Conservation (phyloP, 2,888 invertebrate genomes). For the Papilio demoleus region DNA sequence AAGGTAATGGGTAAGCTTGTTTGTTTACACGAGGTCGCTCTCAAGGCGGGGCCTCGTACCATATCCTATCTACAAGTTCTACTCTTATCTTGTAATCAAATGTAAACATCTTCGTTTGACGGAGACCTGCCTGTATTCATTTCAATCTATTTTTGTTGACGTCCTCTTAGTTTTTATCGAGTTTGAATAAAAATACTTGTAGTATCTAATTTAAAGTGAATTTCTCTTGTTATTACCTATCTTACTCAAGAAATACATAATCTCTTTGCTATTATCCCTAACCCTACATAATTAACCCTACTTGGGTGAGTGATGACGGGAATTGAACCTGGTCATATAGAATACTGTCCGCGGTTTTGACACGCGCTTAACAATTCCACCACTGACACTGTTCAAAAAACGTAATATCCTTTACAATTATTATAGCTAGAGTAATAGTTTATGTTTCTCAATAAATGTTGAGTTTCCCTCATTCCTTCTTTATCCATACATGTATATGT, state of each 20-base stretch:
- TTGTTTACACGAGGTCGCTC: slow-evolving; percentile 67
- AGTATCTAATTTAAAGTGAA: no score
- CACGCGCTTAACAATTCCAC: no score
- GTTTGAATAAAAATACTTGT: neutral
- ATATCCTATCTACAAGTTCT: slow-evolving; percentile 43
- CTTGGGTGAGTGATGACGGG: no score
- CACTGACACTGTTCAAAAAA: no score
- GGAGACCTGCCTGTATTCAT: slow-evolving; percentile 37
- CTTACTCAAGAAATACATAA: no score
- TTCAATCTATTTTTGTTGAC: slow-evolving; percentile 34
- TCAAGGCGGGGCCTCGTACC: slow-evolving; percentile 49
- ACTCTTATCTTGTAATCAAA: slow-evolving; percentile 59
- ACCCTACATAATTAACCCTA: no score
- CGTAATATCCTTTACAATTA: no score
- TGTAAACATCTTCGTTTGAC: slow-evolving; percentile 45
- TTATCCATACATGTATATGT: neutral
- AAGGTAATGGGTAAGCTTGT: slow-evolving; percentile 61
- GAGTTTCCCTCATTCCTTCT: no score
- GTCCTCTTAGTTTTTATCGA: neutral
- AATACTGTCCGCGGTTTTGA: no score
- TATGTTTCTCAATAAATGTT: neutral
- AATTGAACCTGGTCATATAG: no score
- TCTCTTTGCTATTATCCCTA: no score
- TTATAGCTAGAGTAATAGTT: neutral
- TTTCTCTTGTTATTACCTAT: no score